These are phyloP conservation scores for Phylloscopus collybita DNA, from an alignment of 2,797 vertebrate species.

Conservation along the genomic window DNA sequence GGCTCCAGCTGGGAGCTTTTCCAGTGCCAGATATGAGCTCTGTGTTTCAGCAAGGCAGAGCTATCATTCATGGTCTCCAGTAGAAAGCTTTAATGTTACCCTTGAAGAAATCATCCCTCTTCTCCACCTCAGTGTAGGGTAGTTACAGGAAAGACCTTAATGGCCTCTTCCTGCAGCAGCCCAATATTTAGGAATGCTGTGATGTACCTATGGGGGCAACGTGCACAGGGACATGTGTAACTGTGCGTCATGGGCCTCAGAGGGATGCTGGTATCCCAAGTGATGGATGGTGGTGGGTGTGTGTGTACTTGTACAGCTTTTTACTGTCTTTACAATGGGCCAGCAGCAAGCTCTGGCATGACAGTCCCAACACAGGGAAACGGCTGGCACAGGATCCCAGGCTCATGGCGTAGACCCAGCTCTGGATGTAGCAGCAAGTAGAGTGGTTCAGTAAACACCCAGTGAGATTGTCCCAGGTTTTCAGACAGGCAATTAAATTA, in stretches of 20 bases:
- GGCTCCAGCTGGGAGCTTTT: neutral
- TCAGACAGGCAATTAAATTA: neutral
- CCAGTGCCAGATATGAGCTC: neutral
- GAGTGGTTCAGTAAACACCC: neutral
- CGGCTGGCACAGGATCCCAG: neutral
- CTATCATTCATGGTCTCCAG: neutral
- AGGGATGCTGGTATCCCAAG: neutral
- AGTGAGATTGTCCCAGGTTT: neutral
- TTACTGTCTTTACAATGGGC: neutral
- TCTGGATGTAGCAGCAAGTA: neutral
- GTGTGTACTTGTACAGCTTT: neutral
- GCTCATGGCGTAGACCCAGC: neutral
- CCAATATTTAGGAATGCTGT: neutral
- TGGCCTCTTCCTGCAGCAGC: neutral
- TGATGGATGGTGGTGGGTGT: neutral
- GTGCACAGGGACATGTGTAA: rapidly evolving
- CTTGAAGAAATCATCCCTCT: neutral
- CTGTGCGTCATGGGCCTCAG: neutral
- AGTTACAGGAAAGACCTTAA: neutral
- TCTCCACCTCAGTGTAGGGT: neutral
- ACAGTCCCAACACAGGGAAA: neutral
- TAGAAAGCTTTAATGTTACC: neutral
- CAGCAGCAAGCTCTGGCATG: conserved; percentile 17
- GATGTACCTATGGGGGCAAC: rapidly evolving
- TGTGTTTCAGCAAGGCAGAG: neutral